These are phyloP conservation scores for Acanthaster planci DNA, from an alignment of 35 echinoderm and acorn worm genomes.

Conservation along the genomic window DNA sequence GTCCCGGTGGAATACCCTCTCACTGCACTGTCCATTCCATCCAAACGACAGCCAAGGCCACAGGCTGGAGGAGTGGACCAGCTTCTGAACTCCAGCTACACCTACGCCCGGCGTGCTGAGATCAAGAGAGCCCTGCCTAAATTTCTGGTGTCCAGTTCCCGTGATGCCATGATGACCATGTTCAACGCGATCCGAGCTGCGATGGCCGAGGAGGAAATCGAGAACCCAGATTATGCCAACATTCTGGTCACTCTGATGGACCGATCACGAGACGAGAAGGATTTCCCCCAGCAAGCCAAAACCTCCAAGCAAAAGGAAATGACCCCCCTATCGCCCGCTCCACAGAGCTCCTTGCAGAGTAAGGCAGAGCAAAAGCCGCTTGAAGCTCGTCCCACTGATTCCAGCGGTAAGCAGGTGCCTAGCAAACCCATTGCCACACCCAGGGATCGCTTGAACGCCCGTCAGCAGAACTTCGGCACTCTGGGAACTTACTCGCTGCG, in stretches of 20 bases:
- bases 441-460: no score
- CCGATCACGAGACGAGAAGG: background rate
- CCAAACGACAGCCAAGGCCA: background rate
- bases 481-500: background rate
- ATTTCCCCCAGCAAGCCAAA: background rate
- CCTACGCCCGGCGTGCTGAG: background rate
- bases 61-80: background rate
- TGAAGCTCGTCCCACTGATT: no score
- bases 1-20: background rate
- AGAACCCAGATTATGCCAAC: background rate
- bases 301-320: no score
- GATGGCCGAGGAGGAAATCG: slow-evolving; percentile 9
- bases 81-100: slow-evolving; percentile 7
- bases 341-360: no score
- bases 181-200: slow-evolving; percentile 8
- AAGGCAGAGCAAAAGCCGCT: no score
- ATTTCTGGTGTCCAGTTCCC: background rate
- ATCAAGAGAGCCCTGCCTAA: slow-evolving; percentile 3
- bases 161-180: slow-evolving; percentile 12
- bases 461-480: no score
- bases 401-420: no score
- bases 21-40: background rate
- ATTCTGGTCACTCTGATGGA: background rate
- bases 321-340: no score
- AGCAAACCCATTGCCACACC: no score